Base-by-base conservation (phyloP, 2,113 vertebrate species). In the Pedionomus torquatus region DNA sequence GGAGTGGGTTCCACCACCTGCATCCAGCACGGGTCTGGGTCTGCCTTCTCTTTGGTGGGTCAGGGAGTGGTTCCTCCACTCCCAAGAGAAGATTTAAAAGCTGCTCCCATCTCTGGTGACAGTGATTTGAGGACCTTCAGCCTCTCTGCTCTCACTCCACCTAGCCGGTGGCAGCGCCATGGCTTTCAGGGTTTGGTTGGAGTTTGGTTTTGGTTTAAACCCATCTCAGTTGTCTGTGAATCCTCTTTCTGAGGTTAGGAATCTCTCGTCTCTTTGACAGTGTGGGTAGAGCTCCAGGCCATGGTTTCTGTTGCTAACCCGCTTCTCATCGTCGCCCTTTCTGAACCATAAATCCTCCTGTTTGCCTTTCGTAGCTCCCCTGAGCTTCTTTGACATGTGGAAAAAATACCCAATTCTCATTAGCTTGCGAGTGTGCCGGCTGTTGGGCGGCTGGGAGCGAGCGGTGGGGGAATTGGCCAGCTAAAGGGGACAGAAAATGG, bases 311-410 rank as follows among this genome's bases (percentile, higher is more conserved):
- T 85, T 31, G 21, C 76, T 91, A 75, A 78, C 63, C 54, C 30
- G 9, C 69, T 70, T 93, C 71, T 83, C 25, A 52, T 68, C 13
- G 5, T 75, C 4, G 4, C 55, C 72, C 54, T 86, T 57, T 48
- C 51, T 24, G 94, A 89, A 83, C 68, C 4, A 3, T 58, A 52
- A 63, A 91, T 95, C 85, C 85, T 24, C 18, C 86, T 83, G 58
- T 78, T 87, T 90, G 77, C 89, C 82, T 93, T 92, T 16, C 30
- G 3, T 48, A 63, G 83, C 63, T 90, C 86, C 93, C 93, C 58
- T 91, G 83, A 89, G 70, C 51, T 92, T 68, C 77, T 89, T 68
- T 81, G 58, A 80, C 95, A 89, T 2, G 44, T 58, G 57, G 74
- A 54, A 65, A 37, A 28, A 86, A 85, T 80, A 9, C 8, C 41